Evolutionary conservation across 2,888 invertebrate genomes (phyloP), one percentile per base, ranked within the genome.

Genomic region (Encarsia formosa): DNA sequence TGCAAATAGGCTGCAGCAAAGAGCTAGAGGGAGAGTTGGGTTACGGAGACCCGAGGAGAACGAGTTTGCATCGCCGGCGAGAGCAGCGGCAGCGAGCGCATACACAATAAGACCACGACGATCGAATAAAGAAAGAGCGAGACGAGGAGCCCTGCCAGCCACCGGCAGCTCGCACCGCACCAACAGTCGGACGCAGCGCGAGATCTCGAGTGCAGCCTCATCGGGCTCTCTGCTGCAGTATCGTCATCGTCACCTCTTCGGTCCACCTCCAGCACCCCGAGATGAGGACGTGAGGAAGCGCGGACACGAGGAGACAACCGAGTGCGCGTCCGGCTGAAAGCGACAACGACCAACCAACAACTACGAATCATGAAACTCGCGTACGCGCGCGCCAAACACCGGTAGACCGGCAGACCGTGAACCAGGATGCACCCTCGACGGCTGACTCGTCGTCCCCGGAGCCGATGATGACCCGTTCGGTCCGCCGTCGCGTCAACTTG

Each of bases 141-240:
- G 39, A 39, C 39, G n/a, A 5, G 15, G 18, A 6, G 8, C 19
- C 38, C 38, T 11, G 38, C 20, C 19, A 32, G 15, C 19, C 32
- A 13, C 15, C 35, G 16, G 18, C 16, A 5, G 6, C 15, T 35
- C 18, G 35, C 35, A 6, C 18, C 18, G 18, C 35, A 18, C 15
- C 6, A n/a, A 44, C 55, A 55, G 55, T 51, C 51, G 51, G 51
- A 51, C 55, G 51, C 51, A 55, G 51, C 51, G 55, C 51, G 55
- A 55, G 48, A 48, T 32, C 5, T 15, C 44, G 55, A 39, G 51
- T 48, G 45, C 48, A 51, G 54, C 50, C 51, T 13, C 8, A 8
- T 4, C 32, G 5, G 5, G n/a, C n/a, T n/a, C n/a, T n/a, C n/a
- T n/a, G n/a, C n/a, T n/a, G n/a, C n/a, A n/a, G n/a, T n/a, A n/a